These are phyloP conservation scores for Branchipolynoe longqiensis DNA, from an alignment of 2,888 invertebrate species.

Conservation along the genomic window DNA sequence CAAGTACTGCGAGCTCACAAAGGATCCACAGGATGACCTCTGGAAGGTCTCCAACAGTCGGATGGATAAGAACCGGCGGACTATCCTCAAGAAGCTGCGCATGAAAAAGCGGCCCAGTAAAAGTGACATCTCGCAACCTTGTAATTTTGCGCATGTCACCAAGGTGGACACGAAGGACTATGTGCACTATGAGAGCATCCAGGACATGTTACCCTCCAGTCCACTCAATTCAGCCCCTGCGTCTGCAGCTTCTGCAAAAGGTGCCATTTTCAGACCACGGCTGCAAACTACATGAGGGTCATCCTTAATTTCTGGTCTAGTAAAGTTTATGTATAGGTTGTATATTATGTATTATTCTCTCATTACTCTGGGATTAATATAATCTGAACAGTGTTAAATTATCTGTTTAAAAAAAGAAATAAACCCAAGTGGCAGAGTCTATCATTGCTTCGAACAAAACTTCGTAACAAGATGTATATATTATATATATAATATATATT, in stretches of 20 bases:
- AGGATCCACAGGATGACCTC: slow-evolving; percentile 65
- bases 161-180: slow-evolving; percentile 59
- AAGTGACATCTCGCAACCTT: slow-evolving; percentile 66
- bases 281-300: slow-evolving; percentile 26
- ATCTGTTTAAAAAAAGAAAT: too few species aligned
- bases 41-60: slow-evolving; percentile 63
- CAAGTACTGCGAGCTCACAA: slow-evolving; percentile 57
- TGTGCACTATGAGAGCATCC: slow-evolving; percentile 36
- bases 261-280: slow-evolving; percentile 18
- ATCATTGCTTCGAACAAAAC: too few species aligned
- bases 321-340: too few species aligned
- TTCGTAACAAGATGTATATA: too few species aligned
- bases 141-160: slow-evolving; percentile 65
- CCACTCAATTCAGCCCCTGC: slow-evolving; percentile 1
- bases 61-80: slow-evolving; percentile 17
- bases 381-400: too few species aligned
- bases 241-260: not conserved
- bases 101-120: slow-evolving; percentile 47
- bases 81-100: slow-evolving; percentile 8
- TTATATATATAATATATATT: too few species aligned
- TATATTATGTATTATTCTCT: too few species aligned
- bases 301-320: too few species aligned
- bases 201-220: slow-evolving; percentile 9
- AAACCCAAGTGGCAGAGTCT: too few species aligned
- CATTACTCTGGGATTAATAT: too few species aligned